Percentiles rank a stretch among this genome's conserved stretches.
These are phyloP conservation scores for Atractosteus spatula DNA, from an alignment of 2,113 vertebrate genomes.

Conservation along the genomic window DNA sequence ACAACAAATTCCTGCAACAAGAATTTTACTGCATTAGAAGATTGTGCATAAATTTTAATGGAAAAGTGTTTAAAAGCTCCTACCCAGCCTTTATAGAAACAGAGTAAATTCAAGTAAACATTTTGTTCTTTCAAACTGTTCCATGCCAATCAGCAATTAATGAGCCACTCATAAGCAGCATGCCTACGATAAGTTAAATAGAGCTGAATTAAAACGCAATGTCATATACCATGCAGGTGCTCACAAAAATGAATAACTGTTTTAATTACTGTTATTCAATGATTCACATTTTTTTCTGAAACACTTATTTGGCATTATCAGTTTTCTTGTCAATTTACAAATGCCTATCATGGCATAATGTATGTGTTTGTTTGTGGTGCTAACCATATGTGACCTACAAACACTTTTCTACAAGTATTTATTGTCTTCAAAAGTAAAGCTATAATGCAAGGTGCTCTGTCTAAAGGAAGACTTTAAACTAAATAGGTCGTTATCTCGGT, in stretches of 20 bases:
- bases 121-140: conserved; percentile 70
- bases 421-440: conserved; percentile 64
- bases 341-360: conserved; percentile 81
- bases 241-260: conserved; percentile 95
- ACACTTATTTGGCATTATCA: conserved; percentile 90
- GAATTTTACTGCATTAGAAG: conserved; percentile 16
- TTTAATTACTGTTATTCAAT: conserved; percentile 99
- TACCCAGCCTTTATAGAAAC: conserved; percentile 49
- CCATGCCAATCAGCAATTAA: conserved; percentile 78
- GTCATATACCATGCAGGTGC: conserved; percentile 88
- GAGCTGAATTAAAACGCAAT: conserved; percentile 76
- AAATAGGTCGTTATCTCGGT: conserved; percentile 74
- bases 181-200: conserved; percentile 74
- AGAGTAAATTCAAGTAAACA: conserved; percentile 68
- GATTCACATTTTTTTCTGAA: conserved; percentile 83
- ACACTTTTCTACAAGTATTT: conserved; percentile 58
- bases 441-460: conserved; percentile 56
- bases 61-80: conserved; percentile 44
- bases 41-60: conserved; percentile 29
- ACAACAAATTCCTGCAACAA: conserved; percentile 16
- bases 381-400: conserved; percentile 74
- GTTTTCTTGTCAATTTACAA: conserved; percentile 90
- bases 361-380: conserved; percentile 64
- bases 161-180: conserved; percentile 71
- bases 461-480: conserved; percentile 74